phyloP scores from a whole-genome alignment of 53 echinoderm and acorn worm genomes.

The Glandiceps talaboti region DNA sequence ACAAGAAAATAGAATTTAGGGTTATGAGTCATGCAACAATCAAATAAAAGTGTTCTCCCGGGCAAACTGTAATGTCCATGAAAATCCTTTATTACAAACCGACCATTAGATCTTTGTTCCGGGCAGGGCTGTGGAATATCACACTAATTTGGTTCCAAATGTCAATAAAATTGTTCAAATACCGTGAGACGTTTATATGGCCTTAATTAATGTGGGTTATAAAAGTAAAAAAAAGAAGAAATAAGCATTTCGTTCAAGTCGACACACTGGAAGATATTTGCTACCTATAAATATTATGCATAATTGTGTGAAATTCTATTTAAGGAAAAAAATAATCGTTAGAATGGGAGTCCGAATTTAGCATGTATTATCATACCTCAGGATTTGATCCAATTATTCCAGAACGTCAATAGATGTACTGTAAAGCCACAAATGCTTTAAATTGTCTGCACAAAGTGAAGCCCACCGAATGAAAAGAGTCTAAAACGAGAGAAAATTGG shows the following conservation, averaged over 20 bases:
- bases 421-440: background rate
- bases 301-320: too few relatives aligned
- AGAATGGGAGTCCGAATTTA: too few relatives aligned
- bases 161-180: background rate
- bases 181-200: background rate
- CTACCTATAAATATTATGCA: background rate
- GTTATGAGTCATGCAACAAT: background rate
- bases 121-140: background rate
- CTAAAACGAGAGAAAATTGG: background rate
- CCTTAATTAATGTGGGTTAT: background rate
- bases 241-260: background rate
- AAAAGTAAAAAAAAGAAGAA: background rate
- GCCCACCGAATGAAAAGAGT: background rate
- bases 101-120: background rate
- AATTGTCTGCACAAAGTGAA: background rate
- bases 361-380: too few relatives aligned
- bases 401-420: background rate
- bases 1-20: background rate
- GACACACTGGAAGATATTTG: background rate
- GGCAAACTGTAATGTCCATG: background rate
- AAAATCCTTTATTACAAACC: background rate
- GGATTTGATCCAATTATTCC: background rate
- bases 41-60: background rate
- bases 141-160: background rate
- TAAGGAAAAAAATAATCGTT: too few relatives aligned